Percentiles rank a stretch among this genome's conserved stretches.
Conservation (phyloP, 92 coral and sea anemone species). For the Scolanthus callimorphus region DNA sequence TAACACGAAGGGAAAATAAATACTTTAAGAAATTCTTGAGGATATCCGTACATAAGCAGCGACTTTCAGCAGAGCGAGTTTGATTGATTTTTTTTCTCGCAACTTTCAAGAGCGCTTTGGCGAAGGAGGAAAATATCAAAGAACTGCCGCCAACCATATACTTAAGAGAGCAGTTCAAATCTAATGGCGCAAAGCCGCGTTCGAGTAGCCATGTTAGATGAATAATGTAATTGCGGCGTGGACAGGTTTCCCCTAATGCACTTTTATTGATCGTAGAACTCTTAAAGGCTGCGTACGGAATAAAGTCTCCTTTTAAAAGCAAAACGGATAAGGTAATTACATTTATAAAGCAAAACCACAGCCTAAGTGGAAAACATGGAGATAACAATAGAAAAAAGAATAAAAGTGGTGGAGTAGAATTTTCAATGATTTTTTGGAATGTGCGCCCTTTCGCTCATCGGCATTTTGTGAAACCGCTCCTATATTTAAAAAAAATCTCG, state of each 20-base stretch:
- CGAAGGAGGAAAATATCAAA: background rate
- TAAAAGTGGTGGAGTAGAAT: no score
- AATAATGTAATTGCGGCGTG: background rate
- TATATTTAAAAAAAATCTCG: no score
- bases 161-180: background rate
- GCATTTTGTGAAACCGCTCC: no score
- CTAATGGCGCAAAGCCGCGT: background rate
- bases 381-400: no score
- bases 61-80: background rate
- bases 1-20: no score
- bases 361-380: no score
- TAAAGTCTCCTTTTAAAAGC: background rate
- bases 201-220: slow-evolving; percentile 4
- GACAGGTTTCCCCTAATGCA: background rate
- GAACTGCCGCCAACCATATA: background rate
- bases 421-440: no score
- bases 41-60: background rate
- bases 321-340: no score
- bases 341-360: no score
- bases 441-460: no score
- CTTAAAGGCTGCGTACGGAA: background rate
- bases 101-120: background rate
- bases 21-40: background rate
- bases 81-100: background rate
- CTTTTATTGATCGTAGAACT: background rate